Base-by-base conservation (phyloP, 1,140 invertebrate genomes). In the Ephestia elutella region DNA sequence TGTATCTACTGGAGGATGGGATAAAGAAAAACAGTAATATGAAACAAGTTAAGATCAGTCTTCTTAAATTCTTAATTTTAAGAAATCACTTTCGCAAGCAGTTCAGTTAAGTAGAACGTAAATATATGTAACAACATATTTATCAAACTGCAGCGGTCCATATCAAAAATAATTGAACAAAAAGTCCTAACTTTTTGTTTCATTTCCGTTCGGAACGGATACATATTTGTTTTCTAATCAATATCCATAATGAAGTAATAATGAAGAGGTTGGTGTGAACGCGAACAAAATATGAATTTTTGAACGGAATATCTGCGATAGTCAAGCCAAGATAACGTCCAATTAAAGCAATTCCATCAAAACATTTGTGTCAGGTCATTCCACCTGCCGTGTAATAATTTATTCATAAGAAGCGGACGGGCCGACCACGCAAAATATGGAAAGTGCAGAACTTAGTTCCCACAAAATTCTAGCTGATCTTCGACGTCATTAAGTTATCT, bases 271-370 rank as follows among this genome's bases (percentile, higher is more conserved):
- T 74, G 73, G 80, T 80, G 79, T 83, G 76, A 82, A 84, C 59
- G 64, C 60, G 71, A 78, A 75, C 77, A 73, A 75, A 80, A 75
- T 85, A 84, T 75, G 84, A 83, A 83, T 85, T 83, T 80, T 78
- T 56, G 65, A 76, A 76, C 68, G 69, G 66, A 65, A 64, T 76
- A 79, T 75, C 70, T 67, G 71, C 65, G 85, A 87, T 87, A 80
- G 81, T 71, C 63, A 59, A 64, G 35, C 51, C 62, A 56, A 82
- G 85, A 86, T 87, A 87, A 73, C 62, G 74, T 70, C 80, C 82
- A 87, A 87, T 87, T 87, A 87, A 84, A 87, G 84, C 81, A 87
- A 85, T 85, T 86, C 82, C 73, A 84, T 86, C 83, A 87, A 86
- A 87, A 87, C 81, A 87, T 87, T 84, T 84, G 82, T 87, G 84